Base-by-base conservation (phyloP, 2,888 invertebrate genomes). In the Argyresthia goedartella region DNA sequence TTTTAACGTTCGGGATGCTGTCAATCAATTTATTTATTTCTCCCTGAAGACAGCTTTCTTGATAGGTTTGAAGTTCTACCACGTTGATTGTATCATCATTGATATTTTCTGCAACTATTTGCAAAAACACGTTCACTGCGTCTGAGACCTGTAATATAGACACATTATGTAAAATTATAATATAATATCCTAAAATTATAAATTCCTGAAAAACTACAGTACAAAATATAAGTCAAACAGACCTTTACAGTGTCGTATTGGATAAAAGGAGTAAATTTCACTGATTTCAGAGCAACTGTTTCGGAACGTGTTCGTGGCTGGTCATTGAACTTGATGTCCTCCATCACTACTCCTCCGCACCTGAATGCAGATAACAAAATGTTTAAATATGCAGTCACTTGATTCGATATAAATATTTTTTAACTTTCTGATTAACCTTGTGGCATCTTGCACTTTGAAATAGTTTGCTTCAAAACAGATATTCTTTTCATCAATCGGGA, bases 21-120 rank as follows among this genome's bases (percentile, higher is more conserved):
- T 14, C 41, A n/a, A 41, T 36, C 50, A 33, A 16, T 8, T 39
- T 11, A 7, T 8, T n/a, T n/a, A 41, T 41, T 33, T 41, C 42
- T 25, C n/a, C 6, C 8, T 13, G 4, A 41, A 25, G 3, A 4
- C 11, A n/a, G n/a, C 50, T 13, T 0, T n/a, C 2, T 25, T 9
- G 25, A 8, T 33, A 46, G 25, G 44, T 34, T 11, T 35, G 35
- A 8, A 50, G 14, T 34, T 50, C 50, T 10, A 44, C 33, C 15
- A 45, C 35, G 36, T 46, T 51, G 8, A 51, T 36, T 8, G 44
- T 39, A 8, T 15, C n/a, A 15, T 45, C 46, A 15, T 39, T 36
- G 7, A n/a, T 8, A 16, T 52, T 52, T 41, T 52, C 47, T n/a
- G 42, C 25, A n/a, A 41, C 34, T n/a, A 52, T 48, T 41, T 52